Evolutionary conservation across 2,888 invertebrate genomes (phyloP), one percentile per base, ranked within the genome.

Genomic region (Marasmarcha lunaedactyla): DNA sequence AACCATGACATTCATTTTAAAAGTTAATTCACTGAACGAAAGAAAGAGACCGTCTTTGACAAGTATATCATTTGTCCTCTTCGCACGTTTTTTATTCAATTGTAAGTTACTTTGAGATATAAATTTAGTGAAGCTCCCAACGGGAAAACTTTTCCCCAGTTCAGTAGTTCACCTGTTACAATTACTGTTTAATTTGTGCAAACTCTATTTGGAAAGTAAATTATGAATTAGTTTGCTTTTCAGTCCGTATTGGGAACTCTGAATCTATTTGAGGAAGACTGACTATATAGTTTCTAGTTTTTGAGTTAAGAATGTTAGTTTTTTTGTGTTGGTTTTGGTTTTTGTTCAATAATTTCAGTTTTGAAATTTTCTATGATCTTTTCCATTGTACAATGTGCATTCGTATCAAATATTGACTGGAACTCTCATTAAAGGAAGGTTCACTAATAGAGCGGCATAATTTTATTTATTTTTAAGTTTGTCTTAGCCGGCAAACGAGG

Each of bases 111-210:
- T n/a, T n/a, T n/a, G n/a, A n/a, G n/a, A n/a, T n/a, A n/a, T n/a
- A n/a, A n/a, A n/a, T n/a, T n/a, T n/a, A n/a, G n/a, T n/a, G n/a
- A n/a, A n/a, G n/a, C n/a, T n/a, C n/a, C n/a, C 10, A 9, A 4
- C 4, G 30, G 20, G 20, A 46, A 54, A 67, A 65, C 54, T 66
- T 68, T 55, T 55, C 57, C 53, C 56, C 57, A 58, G 59, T 30
- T 30, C 30, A 30, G 30, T 30, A 30, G 30, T 30, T 30, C 59
- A 63, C 59, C 63, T 59, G 62, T 46, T 48, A 30, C 45, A 47
- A 53, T 52, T 49, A 52, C 30, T 30, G 11, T 30, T 7, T 7
- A 30, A 30, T 30, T 30, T 30, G 30, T 30, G 7, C 20, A 3
- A 20, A 20, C 20, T 20, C 20, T 20, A 20, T 20, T 20, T 20